phyloP scores from a whole-genome alignment of 2,888 invertebrate genomes.

The Acronicta aceris region DNA sequence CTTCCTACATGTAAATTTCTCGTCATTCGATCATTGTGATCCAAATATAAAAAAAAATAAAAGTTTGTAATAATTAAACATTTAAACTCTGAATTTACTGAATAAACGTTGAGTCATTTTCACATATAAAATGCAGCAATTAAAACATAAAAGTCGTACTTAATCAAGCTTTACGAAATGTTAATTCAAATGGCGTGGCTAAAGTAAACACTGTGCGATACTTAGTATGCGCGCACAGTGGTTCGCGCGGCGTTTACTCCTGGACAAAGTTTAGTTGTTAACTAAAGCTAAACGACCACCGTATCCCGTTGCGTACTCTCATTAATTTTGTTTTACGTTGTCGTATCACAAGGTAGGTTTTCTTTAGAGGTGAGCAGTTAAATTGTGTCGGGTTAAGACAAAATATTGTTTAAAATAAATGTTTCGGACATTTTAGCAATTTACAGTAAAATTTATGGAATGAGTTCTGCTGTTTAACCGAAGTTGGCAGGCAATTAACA shows the following conservation, averaged over 20 bases:
- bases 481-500: background rate
- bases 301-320: conserved; percentile 31
- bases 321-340: conserved; percentile 44
- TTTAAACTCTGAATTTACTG: background rate
- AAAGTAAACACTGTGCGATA: conserved; percentile 15
- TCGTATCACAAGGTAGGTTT: conserved; percentile 14
- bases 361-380: conserved; percentile 19
- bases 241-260: conserved; percentile 9
- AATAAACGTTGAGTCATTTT: background rate
- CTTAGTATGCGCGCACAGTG: conserved; percentile 26
- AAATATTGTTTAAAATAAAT: conserved; percentile 6
- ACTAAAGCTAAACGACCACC: conserved; percentile 31
- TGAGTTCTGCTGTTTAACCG: background rate
- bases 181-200: conserved; percentile 24
- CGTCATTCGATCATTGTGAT: too few relatives aligned
- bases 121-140: background rate
- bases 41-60: too few relatives aligned
- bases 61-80: background rate
- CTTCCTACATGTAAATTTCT: too few relatives aligned
- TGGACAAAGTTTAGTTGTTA: conserved; percentile 45
- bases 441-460: background rate
- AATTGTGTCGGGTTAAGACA: conserved; percentile 12
- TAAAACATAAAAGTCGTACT: background rate
- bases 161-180: conserved; percentile 14
- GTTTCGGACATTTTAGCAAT: background rate